Percentiles rank a stretch among this genome's conserved stretches.
Evolutionary conservation across 2,113 vertebrate species (phyloP).

Genomic region (Seriola dumerili): DNA sequence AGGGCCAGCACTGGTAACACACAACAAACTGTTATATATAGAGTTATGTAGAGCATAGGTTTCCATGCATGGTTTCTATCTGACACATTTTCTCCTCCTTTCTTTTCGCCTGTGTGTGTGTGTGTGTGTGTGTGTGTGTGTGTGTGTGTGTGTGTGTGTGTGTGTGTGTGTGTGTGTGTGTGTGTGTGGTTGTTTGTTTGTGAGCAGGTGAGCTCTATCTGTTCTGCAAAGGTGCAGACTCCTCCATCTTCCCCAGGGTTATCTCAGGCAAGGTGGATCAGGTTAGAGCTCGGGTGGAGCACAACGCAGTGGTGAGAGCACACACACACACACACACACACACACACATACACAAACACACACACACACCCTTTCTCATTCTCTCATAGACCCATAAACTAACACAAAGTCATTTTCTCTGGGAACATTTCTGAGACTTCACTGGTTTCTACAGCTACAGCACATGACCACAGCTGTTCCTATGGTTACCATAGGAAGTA

Average conservation of each 20-base stretch:
- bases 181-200: conserved; percentile 28
- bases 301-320: conserved; percentile 95
- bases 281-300: conserved; percentile 91
- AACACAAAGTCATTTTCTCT: background rate
- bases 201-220: conserved; percentile 91
- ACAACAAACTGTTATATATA: background rate
- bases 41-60: background rate
- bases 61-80: background rate
- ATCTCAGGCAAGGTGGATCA: conserved; percentile 94
- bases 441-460: conserved; percentile 13
- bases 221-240: conserved; percentile 98
- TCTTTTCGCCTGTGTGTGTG: background rate
- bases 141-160: conserved; percentile 28
- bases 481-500: conserved; percentile 31
- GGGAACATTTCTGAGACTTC: background rate
- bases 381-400: background rate
- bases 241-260: conserved; percentile 95
- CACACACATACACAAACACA: conserved; percentile 12
- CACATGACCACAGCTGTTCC: conserved; percentile 34
- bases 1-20: conserved; percentile 86
- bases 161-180: conserved; percentile 28
- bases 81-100: background rate
- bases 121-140: background rate
- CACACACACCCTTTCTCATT: background rate
- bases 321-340: conserved; percentile 18